Conservation (phyloP, 2,113 vertebrate species). For the Cichladusa arquata region DNA sequence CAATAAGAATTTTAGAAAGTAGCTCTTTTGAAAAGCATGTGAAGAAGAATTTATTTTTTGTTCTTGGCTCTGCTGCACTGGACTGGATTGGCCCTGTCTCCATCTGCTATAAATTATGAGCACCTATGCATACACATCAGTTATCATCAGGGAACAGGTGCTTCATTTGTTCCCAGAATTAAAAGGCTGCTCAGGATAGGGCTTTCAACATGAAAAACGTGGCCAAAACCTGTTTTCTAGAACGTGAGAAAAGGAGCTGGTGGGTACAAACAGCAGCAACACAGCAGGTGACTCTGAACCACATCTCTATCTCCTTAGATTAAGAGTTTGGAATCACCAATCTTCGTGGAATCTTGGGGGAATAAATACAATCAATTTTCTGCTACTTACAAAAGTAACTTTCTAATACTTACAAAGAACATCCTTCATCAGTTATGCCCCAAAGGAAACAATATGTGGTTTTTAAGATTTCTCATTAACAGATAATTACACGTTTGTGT, state of each 20-base stretch:
- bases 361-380: background rate
- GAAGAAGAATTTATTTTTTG: background rate
- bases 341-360: background rate
- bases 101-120: background rate
- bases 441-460: background rate
- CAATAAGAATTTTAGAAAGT: background rate
- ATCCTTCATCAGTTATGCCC: background rate
- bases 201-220: background rate
- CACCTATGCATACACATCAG: background rate
- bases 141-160: background rate
- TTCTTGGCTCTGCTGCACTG: background rate
- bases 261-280: background rate
- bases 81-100: background rate
- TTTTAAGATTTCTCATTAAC: background rate
- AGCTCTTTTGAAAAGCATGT: background rate
- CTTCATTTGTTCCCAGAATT: background rate
- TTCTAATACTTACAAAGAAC: background rate
- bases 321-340: background rate
- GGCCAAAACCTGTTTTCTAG: background rate
- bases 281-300: background rate
- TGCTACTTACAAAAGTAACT: background rate
- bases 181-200: background rate
- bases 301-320: background rate
- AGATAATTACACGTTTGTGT: background rate
- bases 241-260: background rate